Evolutionary conservation across 1,140 invertebrate species (phyloP).

Genomic region (Drosophila arawakana): DNA sequence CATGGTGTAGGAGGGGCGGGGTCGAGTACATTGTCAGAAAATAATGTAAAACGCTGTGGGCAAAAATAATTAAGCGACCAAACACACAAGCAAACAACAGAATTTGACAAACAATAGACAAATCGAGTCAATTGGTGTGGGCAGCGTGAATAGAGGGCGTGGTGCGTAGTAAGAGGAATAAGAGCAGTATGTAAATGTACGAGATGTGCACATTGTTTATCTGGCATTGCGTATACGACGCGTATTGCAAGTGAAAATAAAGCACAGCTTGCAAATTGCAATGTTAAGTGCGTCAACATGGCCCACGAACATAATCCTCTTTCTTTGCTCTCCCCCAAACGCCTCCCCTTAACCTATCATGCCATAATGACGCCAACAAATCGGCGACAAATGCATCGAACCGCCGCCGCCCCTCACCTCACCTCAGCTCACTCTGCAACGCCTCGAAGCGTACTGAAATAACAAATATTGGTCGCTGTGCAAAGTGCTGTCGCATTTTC

Average conservation of each 20-base stretch:
- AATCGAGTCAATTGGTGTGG: conserved; percentile 29
- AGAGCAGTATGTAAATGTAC: conserved; percentile 25
- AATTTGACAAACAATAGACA: conserved; percentile 49
- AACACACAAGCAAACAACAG: conserved; percentile 45
- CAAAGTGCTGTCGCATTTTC: conserved; percentile 65
- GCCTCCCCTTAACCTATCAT: conserved; percentile 14
- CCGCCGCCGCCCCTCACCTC: not conserved
- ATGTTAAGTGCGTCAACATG: conserved; percentile 62
- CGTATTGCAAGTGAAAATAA: conserved; percentile 50
- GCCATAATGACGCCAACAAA: conserved; percentile 79
- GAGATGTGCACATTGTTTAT: conserved; percentile 56
- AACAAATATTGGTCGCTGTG: conserved; percentile 73
- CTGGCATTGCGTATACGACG: conserved; percentile 56
- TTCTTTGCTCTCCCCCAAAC: not conserved
- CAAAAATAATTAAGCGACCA: conserved; percentile 72
- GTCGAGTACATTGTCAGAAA: not conserved
- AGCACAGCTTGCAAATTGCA: conserved; percentile 66
- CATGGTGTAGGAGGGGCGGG: not conserved
- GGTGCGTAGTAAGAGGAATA: not conserved
- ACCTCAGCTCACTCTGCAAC: not conserved
- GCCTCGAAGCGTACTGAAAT: conserved; percentile 37
- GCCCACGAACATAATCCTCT: conserved; percentile 28
- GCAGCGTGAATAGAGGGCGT: not conserved
- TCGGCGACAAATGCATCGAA: conserved; percentile 64
- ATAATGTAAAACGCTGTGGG: conserved; percentile 40